Evolutionary conservation across 2,888 invertebrate genomes (phyloP).

Genomic region (Dynastes hyllus): DNA sequence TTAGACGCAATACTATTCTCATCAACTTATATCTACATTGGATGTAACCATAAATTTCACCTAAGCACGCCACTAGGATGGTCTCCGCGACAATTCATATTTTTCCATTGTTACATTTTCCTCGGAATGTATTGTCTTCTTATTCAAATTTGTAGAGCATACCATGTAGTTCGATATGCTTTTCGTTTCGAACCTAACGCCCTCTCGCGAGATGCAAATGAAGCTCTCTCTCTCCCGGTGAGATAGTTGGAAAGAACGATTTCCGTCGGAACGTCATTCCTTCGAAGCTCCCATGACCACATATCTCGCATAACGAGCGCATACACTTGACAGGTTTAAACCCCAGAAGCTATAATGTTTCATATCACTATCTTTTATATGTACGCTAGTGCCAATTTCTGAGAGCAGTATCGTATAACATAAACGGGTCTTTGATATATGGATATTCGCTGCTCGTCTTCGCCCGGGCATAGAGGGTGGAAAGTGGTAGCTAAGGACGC

Average conservation of each 20-base stretch:
- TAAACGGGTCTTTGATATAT: conserved; percentile 65
- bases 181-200: not conserved
- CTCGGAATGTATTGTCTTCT: not conserved
- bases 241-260: conserved; percentile 35
- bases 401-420: conserved; percentile 66
- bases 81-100: not conserved
- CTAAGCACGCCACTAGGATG: not conserved
- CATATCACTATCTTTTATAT: conserved; percentile 67
- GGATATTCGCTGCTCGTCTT: conserved; percentile 63
- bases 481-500: conserved; percentile 65
- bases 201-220: conserved; percentile 25
- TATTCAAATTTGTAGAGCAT: not conserved
- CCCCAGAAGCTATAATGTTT: conserved; percentile 67
- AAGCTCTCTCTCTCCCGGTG: conserved; percentile 4
- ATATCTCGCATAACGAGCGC: conserved; percentile 63
- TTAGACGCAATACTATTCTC: no score
- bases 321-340: conserved; percentile 65
- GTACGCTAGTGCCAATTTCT: conserved; percentile 67
- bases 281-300: conserved; percentile 62
- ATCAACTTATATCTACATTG: no score
- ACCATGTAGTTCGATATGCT: conserved; percentile 6
- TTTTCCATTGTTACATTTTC: not conserved
- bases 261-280: conserved; percentile 56
- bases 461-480: conserved; percentile 61
- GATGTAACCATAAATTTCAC: no score